phyloP scores from a whole-genome alignment of 2,888 invertebrate species.

The Osmoderma eremita region DNA sequence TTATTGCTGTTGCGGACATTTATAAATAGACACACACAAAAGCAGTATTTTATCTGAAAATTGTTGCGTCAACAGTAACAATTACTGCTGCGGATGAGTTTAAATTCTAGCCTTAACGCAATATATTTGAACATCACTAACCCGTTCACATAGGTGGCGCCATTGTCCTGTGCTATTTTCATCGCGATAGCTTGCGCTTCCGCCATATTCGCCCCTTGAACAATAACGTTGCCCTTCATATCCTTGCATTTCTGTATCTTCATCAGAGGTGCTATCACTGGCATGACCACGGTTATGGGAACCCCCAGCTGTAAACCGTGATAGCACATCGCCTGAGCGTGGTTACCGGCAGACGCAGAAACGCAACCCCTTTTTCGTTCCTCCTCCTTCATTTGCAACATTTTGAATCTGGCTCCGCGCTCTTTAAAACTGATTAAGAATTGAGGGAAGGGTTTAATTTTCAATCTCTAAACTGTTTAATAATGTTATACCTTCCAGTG shows the following conservation, averaged over 20 bases:
- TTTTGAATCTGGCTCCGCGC: conserved; percentile 58
- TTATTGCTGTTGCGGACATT: too few relatives aligned
- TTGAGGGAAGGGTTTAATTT: too few relatives aligned
- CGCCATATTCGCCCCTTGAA: conserved; percentile 70
- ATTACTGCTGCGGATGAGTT: too few relatives aligned
- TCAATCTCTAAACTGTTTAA: background rate
- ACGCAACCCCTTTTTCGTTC: conserved; percentile 60
- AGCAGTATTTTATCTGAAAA: too few relatives aligned
- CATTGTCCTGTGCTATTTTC: conserved; percentile 73
- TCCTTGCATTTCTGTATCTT: conserved; percentile 73
- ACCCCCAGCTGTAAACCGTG: conserved; percentile 63
- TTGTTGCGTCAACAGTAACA: too few relatives aligned
- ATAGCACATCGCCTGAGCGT: conserved; percentile 65
- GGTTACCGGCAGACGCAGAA: conserved; percentile 64
- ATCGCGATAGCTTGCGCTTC: conserved; percentile 80
- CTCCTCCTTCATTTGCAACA: conserved; percentile 58
- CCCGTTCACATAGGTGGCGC: conserved; percentile 86
- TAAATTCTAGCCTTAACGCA: too few relatives aligned
- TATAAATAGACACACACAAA: too few relatives aligned
- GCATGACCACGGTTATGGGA: conserved; percentile 65
- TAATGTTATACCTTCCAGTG: conserved; percentile 34
- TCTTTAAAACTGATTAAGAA: conserved; percentile 39
- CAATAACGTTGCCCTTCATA: conserved; percentile 73
- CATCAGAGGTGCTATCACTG: conserved; percentile 67
- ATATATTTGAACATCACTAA: conserved; percentile 58